phyloP scores from a whole-genome alignment of 1,140 invertebrate species.

The Propsilocerus akamusi region DNA sequence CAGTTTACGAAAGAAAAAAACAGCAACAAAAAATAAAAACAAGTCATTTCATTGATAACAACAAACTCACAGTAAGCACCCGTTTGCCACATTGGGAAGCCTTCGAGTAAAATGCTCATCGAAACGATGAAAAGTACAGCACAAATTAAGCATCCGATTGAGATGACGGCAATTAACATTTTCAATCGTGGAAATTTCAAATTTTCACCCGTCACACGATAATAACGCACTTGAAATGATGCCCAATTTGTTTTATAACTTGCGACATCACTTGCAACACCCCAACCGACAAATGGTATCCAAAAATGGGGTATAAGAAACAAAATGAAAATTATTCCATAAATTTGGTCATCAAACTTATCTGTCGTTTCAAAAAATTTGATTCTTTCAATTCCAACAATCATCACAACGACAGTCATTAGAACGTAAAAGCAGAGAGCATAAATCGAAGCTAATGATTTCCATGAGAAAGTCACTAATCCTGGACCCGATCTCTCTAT shows the following conservation, averaged over 20 bases:
- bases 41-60: no score
- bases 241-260: slow-evolving; percentile 42
- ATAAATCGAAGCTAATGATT: slow-evolving; percentile 31
- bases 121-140: slow-evolving; percentile 33
- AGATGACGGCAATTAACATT: slow-evolving; percentile 32
- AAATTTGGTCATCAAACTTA: slow-evolving; percentile 41
- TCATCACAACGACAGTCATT: slow-evolving; percentile 28
- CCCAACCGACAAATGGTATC: slow-evolving; percentile 42
- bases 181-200: slow-evolving; percentile 35
- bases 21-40: no score
- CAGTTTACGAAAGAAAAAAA: no score
- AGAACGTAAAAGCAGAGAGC: slow-evolving; percentile 35
- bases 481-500: slow-evolving; percentile 29
- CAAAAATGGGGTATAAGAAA: slow-evolving; percentile 40
- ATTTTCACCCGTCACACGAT: slow-evolving; percentile 30
- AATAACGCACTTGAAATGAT: slow-evolving; percentile 31
- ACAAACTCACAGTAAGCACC: slow-evolving; percentile 29
- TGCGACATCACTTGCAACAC: slow-evolving; percentile 36
- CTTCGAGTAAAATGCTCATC: slow-evolving; percentile 31
- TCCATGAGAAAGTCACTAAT: slow-evolving; percentile 35
- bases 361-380: slow-evolving; percentile 31
- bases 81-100: slow-evolving; percentile 34
- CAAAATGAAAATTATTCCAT: slow-evolving; percentile 37
- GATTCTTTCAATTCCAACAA: slow-evolving; percentile 34
- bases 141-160: slow-evolving; percentile 32